phyloP scores from a whole-genome alignment of 2,797 vertebrate genomes.

The Dicrostonyx torquatus region DNA sequence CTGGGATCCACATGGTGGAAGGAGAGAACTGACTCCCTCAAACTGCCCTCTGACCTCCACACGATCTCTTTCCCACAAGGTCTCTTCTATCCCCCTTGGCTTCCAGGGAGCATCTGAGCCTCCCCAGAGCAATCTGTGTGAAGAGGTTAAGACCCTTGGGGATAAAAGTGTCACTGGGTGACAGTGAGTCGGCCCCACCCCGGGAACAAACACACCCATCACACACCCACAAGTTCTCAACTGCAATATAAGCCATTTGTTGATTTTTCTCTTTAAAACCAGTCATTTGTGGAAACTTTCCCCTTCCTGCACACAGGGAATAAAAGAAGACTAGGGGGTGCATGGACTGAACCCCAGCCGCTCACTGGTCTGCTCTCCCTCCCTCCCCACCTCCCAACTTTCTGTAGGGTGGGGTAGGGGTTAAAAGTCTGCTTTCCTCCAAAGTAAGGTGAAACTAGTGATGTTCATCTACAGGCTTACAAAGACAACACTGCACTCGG shows the following conservation, averaged over 20 bases:
- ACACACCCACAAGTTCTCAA: not conserved
- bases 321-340: not conserved
- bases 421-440: not conserved
- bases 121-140: not conserved
- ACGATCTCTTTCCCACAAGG: not conserved
- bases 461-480: not conserved
- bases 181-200: not conserved
- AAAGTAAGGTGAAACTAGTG: not conserved
- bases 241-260: not conserved
- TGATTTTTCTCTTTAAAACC: not conserved
- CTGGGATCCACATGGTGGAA: not conserved
- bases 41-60: not conserved
- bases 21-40: not conserved
- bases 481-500: not conserved
- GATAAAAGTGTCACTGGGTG: not conserved
- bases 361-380: not conserved
- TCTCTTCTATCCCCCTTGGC: not conserved
- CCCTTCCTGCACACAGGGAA: not conserved
- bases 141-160: not conserved
- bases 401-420: not conserved
- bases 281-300: not conserved
- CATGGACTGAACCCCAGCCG: not conserved
- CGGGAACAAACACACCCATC: not conserved
- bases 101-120: not conserved
- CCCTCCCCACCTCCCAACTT: too few species aligned